A percentile compares a stretch with the other conserved stretches of the same genome.
These are phyloP conservation scores for Dryobates pubescens DNA, from an alignment of 2,797 vertebrate species.

Conservation along the genomic window DNA sequence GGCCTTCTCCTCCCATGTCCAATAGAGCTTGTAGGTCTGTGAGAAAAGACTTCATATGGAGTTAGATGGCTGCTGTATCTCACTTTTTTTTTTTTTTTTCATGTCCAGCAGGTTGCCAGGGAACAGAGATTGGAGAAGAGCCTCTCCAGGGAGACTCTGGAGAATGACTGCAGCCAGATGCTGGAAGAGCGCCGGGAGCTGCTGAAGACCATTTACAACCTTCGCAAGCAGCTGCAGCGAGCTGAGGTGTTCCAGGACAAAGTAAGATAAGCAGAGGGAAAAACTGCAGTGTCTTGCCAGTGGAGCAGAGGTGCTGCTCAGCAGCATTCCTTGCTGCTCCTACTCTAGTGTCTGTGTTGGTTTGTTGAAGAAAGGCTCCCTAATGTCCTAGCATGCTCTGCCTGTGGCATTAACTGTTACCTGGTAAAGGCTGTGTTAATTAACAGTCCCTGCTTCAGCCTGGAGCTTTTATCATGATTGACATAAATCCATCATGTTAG, in stretches of 20 bases:
- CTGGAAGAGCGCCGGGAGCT: slow-evolving; percentile 78
- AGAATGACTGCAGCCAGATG: slow-evolving; percentile 74
- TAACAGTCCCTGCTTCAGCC: background rate
- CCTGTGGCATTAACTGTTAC: background rate
- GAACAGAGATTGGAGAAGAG: slow-evolving; percentile 65
- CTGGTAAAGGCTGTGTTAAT: background rate
- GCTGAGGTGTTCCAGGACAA: slow-evolving; percentile 79
- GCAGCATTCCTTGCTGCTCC: background rate
- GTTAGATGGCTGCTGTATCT: background rate
- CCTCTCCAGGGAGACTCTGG: slow-evolving; percentile 65
- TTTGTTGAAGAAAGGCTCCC: background rate
- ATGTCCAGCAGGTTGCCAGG: slow-evolving; percentile 57
- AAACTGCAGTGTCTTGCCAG: background rate
- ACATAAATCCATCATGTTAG: background rate
- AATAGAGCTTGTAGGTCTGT: background rate
- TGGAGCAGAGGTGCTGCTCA: background rate
- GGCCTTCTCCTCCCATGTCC: background rate
- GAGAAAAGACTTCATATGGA: fast-evolving
- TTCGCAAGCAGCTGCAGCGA: slow-evolving; percentile 83
- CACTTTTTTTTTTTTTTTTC: background rate
- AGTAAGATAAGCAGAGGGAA: slow-evolving; percentile 42
- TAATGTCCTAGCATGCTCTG: background rate
- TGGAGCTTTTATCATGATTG: background rate
- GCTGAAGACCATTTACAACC: slow-evolving; percentile 78
- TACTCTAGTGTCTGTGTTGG: background rate